Evolutionary conservation across 2,113 vertebrate genomes (phyloP), one percentile per base, ranked within the genome.

Genomic region (Eudyptes chrysolophus): DNA sequence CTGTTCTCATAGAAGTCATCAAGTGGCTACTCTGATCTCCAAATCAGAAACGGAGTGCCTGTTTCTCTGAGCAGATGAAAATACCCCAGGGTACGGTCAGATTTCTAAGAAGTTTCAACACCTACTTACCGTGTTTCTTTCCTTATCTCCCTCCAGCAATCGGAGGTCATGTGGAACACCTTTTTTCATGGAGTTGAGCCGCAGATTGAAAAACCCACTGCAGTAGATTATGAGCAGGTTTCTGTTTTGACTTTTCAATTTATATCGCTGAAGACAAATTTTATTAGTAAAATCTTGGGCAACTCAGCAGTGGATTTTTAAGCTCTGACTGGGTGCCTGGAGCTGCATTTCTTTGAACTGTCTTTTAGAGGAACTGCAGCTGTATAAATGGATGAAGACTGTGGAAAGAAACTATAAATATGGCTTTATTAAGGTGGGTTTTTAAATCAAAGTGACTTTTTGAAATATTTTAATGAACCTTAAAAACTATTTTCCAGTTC

Each of bases 341-440:
- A 95, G 77, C 84, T 95, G 93, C 82, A 58, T 85, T 95, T 93
- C 94, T 95, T 92, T 96, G 96, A 96, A 91, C 84, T 95, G 95
- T 92, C 97, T 95, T 75, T 86, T 88, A 89, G 95, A 95, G 84
- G 74, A 96, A 74, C 84, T 87, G 93, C 97, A 97, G 93, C 96
- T 97, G 89, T 94, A 82, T 91, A 96, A 97, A 92, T 96, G 95
- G 94, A 91, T 79, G 87, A 95, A 94, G 87, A 72, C 66, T 94
- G 84, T 95, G 95, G 97, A 96, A 97, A 97, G 90, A 93, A 96
- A 91, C 79, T 95, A 97, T 96, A 96, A 96, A 96, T 97, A 95
- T 46, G 70, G 70, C 91, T 95, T 87, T 87, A 89, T 93, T 96
- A 96, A 97, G 93, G 93, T 89, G 70, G 84, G 24, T 72, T 93